Base-by-base conservation (phyloP, 1,140 invertebrate species). In the Drosophila ercepeae region DNA sequence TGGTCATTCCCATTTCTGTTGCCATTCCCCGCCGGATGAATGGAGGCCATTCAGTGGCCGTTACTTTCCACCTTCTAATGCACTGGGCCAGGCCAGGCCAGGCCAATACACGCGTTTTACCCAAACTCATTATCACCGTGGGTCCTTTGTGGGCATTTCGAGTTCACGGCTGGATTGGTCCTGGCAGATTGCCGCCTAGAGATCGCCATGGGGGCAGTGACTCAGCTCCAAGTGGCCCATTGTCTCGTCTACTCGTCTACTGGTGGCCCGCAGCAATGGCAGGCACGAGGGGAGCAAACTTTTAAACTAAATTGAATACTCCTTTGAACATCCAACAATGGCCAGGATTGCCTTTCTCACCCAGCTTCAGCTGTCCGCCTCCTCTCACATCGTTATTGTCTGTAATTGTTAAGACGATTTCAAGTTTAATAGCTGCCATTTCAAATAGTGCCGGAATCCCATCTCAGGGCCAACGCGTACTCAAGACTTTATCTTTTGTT, bases 121-220 rank as follows among this genome's bases (percentile, higher is more conserved):
- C 55, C 50, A 67, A 86, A 86, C 77, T 88, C 77, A 86, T 86
- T 86, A 86, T 81, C 73, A 59, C 61, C 61, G 72, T 59, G 49
- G 50, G 64, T 39, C 48, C 76, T 81, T 88, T 86, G 79, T 75
- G 75, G 75, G 51, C 54, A 86, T 61, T 75, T 64, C 61, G 68
- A 65, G 58, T 55, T 71, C 64, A 73, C 42, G 58, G 53, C 61
- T 51, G 57, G 61, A 76, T 82, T 68, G 58, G 34, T 18, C 36
- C 50, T 16, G 29, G 23, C 78, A 77, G 72, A 73, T 68, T 78
- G 67, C 61, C 48, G 65, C 60, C 64, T 51, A 52, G 53, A 75
- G 72, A 75, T 57, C 67, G 49, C 41, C 53, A 44, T 54, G 25
- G 36, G 53, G 58, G 19, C 48, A 58, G 48, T 57, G 29, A 32